Evolutionary conservation across 2,888 invertebrate species (phyloP).

Genomic region (Drosophila histrio): DNA sequence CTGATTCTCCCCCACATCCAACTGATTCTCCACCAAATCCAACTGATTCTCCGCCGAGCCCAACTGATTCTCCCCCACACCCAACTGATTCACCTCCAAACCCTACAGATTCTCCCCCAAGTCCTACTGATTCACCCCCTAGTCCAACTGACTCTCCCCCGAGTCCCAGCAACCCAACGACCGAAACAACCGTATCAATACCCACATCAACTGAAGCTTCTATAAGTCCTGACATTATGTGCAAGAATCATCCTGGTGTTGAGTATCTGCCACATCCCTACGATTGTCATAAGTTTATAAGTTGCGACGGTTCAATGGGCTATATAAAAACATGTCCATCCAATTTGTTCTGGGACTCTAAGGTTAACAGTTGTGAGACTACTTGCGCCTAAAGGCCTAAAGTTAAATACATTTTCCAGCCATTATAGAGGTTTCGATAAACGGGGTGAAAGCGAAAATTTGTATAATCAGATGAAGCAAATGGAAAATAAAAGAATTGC

Average conservation of each 20-base stretch:
- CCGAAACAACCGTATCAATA: neutral
- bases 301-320: constrained; percentile 53
- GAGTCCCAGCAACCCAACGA: too few relatives aligned
- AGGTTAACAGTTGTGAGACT: constrained; percentile 41
- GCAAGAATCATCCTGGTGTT: constrained; percentile 41
- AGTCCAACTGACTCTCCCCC: neutral
- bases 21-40: neutral
- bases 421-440: neutral
- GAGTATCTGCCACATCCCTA: constrained; percentile 59
- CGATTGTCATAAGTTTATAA: constrained; percentile 69
- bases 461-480: neutral
- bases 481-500: neutral
- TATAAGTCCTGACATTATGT: constrained; percentile 39
- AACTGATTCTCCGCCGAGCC: neutral
- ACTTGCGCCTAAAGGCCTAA: constrained; percentile 36
- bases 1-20: neutral
- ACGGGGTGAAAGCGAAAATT: neutral
- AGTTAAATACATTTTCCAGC: neutral
- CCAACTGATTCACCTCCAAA: neutral
- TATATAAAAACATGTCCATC: constrained; percentile 58
- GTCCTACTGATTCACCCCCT: neutral
- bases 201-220: constrained; percentile 14
- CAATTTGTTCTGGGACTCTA: constrained; percentile 60
- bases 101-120: neutral
- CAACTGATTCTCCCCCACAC: neutral